These are phyloP conservation scores for Caracal caracal DNA, from an alignment of 2,113 vertebrate species.

Conservation along the genomic window DNA sequence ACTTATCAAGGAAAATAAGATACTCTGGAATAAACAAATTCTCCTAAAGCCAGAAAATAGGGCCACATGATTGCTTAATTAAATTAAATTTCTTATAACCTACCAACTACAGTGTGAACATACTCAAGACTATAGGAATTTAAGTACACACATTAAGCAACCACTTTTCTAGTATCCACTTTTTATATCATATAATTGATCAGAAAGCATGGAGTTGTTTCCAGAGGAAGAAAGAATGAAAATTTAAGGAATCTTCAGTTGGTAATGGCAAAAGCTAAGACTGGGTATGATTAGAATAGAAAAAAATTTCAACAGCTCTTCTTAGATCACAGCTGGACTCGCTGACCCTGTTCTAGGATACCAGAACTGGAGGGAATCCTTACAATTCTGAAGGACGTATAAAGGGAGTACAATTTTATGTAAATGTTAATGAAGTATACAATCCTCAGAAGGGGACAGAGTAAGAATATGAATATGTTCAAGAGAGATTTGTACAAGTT, in stretches of 20 bases:
- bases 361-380: neutral
- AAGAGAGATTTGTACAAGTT: neutral
- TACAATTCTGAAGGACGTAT: neutral
- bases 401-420: neutral
- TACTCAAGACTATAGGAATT: neutral
- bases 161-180: neutral
- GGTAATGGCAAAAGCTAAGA: neutral
- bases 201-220: neutral
- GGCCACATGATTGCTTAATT: neutral
- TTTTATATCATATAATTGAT: neutral
- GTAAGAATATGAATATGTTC: neutral
- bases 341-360: neutral
- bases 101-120: neutral
- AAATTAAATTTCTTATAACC: neutral
- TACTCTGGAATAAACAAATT: neutral
- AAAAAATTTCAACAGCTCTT: neutral
- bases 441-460: neutral
- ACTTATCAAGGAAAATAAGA: neutral
- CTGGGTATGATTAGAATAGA: neutral
- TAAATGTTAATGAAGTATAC: neutral
- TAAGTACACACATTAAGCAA: neutral
- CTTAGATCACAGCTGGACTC: neutral
- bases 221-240: neutral
- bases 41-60: neutral
- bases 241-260: neutral